These are phyloP conservation scores for Acipenser ruthenus DNA, from an alignment of 2,797 vertebrate species.

Conservation along the genomic window DNA sequence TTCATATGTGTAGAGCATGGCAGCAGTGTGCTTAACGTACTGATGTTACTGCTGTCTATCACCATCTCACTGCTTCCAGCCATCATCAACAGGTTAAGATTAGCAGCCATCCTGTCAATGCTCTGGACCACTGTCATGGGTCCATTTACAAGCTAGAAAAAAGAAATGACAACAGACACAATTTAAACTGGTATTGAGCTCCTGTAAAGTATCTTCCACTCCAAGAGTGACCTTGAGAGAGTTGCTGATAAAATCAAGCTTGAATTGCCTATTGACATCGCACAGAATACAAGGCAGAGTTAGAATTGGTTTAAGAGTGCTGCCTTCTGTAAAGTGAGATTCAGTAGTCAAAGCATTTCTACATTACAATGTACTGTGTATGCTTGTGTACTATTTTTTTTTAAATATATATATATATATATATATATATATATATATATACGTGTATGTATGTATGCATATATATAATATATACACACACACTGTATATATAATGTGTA, in stretches of 20 bases:
- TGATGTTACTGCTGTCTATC: slow-evolving; percentile 57
- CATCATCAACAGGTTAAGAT: slow-evolving; percentile 56
- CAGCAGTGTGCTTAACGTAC: slow-evolving; percentile 50
- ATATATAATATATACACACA: too few species aligned
- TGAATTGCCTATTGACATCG: not conserved
- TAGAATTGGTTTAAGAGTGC: not conserved
- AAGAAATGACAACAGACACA: not conserved
- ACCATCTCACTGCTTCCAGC: slow-evolving; percentile 47
- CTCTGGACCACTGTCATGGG: slow-evolving; percentile 76
- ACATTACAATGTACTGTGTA: too few species aligned
- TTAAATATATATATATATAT: too few species aligned
- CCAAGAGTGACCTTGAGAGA: slow-evolving; percentile 47
- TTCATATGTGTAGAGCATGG: not conserved
- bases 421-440: too few species aligned
- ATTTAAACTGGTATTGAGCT: slow-evolving; percentile 15
- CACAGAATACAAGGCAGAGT: not conserved
- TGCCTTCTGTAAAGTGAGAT: too few species aligned
- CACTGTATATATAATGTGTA: too few species aligned
- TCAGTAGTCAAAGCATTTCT: too few species aligned
- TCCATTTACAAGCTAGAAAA: slow-evolving; percentile 67
- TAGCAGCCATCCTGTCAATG: slow-evolving; percentile 66
- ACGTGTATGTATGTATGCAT: too few species aligned
- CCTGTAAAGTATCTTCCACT: slow-evolving; percentile 31
- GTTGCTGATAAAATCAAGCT: slow-evolving; percentile 12
- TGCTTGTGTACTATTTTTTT: too few species aligned